Base-by-base conservation (phyloP, 2,113 vertebrate genomes). In the Vanacampus margaritifer region DNA sequence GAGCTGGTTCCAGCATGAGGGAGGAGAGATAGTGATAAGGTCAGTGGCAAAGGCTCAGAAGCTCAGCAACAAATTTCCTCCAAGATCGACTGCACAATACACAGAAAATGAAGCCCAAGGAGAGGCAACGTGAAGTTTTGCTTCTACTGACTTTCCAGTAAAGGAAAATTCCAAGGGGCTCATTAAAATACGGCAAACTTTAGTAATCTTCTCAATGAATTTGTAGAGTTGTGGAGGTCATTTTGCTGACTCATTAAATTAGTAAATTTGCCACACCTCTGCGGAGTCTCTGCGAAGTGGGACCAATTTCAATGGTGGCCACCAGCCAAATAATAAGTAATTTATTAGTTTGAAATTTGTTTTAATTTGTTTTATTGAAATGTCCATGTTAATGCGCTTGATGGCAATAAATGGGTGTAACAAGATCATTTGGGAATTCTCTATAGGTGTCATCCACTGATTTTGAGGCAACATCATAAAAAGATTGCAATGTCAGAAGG, bases 11-110 rank as follows among this genome's bases (percentile, higher is more conserved):
- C 71, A 35, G 70, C 77, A 79, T 37, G 54, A 57, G 48, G 68
- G 71, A 35, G 71, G 59, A 37, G 64, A 72, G 57, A 51, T 50
- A 60, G 63, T 75, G 70, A 73, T 57, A 73, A 76, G 80, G 70
- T 79, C 60, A 11, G 68, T 64, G 68, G 83, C 66, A 66, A 74
- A 71, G 59, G 67, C 65, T 81, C 84, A 79, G 79, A 61, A 65
- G 79, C 73, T 83, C 24, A 16, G 53, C 53, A 17, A 26, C 54
- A 57, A 65, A 51, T 82, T 77, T 83, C 85, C 59, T 84, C 82
- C 73, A 80, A 81, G 86, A 72, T 76, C 78, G 80, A 86, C 59
- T 82, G 72, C 68, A 78, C 83, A 67, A 83, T 72, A 69, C 68
- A 39, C 67, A 78, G 62, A 85, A 89, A 83, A 89, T 86, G 86